These are phyloP conservation scores for Brachyistius frenatus DNA, from an alignment of 2,113 vertebrate species.

Conservation along the genomic window DNA sequence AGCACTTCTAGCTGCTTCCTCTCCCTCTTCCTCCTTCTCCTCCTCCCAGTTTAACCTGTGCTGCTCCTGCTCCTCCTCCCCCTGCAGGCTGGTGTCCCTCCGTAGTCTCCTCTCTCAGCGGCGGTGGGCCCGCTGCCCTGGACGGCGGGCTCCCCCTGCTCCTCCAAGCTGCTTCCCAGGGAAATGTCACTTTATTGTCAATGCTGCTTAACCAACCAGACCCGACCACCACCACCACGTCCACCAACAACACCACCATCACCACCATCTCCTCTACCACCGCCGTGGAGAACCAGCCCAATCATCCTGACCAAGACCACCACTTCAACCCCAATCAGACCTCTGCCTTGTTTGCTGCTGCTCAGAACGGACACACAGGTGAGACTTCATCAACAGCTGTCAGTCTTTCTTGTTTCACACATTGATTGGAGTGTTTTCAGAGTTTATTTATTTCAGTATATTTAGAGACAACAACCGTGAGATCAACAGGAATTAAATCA, in stretches of 20 bases:
- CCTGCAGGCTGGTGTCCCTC: conserved; percentile 98
- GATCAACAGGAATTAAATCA: neutral
- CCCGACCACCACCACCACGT: conserved; percentile 72
- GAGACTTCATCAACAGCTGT: neutral
- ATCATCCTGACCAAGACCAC: conserved; percentile 53
- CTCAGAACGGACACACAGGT: conserved; percentile 96
- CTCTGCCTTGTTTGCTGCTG: conserved; percentile 99
- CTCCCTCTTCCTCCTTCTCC: conserved; percentile 36
- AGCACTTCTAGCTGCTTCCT: conserved; percentile 69
- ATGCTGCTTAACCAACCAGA: conserved; percentile 99
- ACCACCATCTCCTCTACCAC: conserved; percentile 83
- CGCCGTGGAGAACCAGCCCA: conserved; percentile 46
- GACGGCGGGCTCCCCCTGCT: conserved; percentile 97
- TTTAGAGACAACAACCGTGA: neutral
- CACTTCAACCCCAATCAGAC: conserved; percentile 87
- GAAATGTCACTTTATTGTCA: conserved; percentile 99
- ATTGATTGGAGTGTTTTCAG: too few relatives aligned
- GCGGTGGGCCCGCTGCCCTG: conserved; percentile 99
- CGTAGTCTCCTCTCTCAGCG: conserved; percentile 94
- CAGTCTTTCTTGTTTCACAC: too few relatives aligned
- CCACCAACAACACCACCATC: conserved; percentile 85
- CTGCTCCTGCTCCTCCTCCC: conserved; percentile 61
- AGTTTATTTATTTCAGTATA: too few relatives aligned
- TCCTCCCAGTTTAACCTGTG: conserved; percentile 71
- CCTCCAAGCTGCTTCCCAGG: conserved; percentile 99